Percentiles rank a stretch among this genome's conserved stretches.
Conservation (phyloP, 1,140 invertebrate species). For the Tenebrio molitor region DNA sequence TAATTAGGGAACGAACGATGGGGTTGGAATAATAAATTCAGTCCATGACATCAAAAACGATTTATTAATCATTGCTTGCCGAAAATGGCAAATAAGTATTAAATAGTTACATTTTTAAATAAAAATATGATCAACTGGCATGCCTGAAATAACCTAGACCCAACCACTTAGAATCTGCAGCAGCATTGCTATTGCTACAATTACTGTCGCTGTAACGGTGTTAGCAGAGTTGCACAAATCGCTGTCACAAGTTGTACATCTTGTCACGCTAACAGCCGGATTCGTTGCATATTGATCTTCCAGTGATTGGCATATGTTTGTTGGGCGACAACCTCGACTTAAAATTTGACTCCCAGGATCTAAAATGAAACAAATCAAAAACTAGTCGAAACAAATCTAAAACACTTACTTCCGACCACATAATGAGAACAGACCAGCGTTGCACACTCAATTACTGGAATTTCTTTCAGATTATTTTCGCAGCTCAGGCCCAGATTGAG, state of each 20-base stretch:
- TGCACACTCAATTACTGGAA: not conserved
- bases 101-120: too few relatives aligned
- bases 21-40: too few relatives aligned
- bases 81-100: too few relatives aligned
- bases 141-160: too few relatives aligned
- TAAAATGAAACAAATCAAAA: not conserved
- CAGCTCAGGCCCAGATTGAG: not conserved
- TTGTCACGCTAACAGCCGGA: slow-evolving; percentile 2
- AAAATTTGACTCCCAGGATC: not conserved
- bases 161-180: too few relatives aligned
- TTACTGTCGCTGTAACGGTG: not conserved
- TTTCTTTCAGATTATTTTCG: not conserved
- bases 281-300: not conserved
- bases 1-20: too few relatives aligned
- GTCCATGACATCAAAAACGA: too few relatives aligned
- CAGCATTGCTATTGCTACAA: too few relatives aligned
- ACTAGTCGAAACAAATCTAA: not conserved
- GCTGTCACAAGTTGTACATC: not conserved
- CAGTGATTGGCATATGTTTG: not conserved
- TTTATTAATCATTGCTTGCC: too few relatives aligned
- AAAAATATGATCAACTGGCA: too few relatives aligned
- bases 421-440: not conserved
- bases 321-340: not conserved
- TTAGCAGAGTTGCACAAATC: not conserved
- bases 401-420: not conserved